phyloP scores from a whole-genome alignment of 2,888 invertebrate genomes.

The Timema podura region DNA sequence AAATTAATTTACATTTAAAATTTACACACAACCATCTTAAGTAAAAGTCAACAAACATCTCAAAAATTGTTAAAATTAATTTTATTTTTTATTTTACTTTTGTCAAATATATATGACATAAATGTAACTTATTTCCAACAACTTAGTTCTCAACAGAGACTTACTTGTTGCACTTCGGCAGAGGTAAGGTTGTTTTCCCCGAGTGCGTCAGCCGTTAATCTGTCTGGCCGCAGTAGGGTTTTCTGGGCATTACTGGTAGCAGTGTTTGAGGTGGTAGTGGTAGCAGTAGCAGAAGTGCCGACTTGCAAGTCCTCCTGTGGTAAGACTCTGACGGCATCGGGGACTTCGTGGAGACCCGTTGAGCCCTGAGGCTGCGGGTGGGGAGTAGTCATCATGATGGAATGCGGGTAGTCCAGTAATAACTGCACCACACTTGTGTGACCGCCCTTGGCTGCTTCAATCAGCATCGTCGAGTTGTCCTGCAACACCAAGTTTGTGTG shows the following conservation, averaged over 20 bases:
- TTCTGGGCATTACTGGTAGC: conserved; percentile 47
- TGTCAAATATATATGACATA: no score
- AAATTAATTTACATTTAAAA: no score
- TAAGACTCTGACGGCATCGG: conserved; percentile 54
- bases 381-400: conserved; percentile 61
- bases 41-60: no score
- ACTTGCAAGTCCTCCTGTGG: conserved; percentile 37
- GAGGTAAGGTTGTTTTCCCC: conserved; percentile 52
- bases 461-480: conserved; percentile 97
- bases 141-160: no score
- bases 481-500: conserved; percentile 36
- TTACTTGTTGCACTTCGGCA: conserved; percentile 54
- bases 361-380: conserved; percentile 23
- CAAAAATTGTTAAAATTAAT: no score
- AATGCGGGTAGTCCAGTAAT: conserved; percentile 89
- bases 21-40: no score
- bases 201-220: conserved; percentile 47
- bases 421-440: conserved; percentile 94
- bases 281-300: conserved; percentile 35
- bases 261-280: conserved; percentile 43
- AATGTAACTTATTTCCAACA: no score
- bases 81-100: no score
- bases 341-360: conserved; percentile 52
- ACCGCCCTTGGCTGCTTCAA: conserved; percentile 97
- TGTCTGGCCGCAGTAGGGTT: conserved; percentile 51